Conservation (phyloP, 1,140 invertebrate species). For the Choristoneura fumiferana region DNA sequence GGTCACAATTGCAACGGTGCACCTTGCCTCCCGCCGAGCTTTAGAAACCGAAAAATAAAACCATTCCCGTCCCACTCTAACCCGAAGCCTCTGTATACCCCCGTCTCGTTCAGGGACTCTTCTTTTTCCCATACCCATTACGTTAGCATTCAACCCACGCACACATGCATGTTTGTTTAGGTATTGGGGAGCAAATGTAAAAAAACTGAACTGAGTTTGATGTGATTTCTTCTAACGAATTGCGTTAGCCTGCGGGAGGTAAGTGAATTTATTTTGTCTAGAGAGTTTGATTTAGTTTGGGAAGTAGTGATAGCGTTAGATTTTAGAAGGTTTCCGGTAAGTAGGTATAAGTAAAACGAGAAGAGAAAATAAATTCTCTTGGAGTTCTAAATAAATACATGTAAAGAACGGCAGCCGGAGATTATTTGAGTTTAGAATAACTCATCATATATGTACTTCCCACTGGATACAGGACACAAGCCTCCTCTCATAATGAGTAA, state of each 20-base stretch:
- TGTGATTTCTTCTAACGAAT: conserved; percentile 17
- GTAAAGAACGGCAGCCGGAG: no score
- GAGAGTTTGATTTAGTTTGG: no score
- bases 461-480: no score
- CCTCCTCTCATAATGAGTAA: no score
- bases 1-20: conserved; percentile 66
- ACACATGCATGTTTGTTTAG: conserved; percentile 8
- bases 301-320: no score
- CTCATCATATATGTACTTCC: no score
- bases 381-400: no score
- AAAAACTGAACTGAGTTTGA: not conserved
- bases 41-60: conserved; percentile 56
- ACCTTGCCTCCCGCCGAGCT: conserved; percentile 70
- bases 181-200: conserved; percentile 4
- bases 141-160: not conserved
- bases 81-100: not conserved
- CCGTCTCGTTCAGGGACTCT: not conserved
- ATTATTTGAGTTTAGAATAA: no score
- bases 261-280: no score
- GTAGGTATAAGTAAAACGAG: no score
- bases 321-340: no score
- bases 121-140: conserved; percentile 2
- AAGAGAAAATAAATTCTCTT: no score
- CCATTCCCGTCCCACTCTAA: not conserved
- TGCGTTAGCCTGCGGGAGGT: not conserved